Base-by-base conservation (phyloP, 2,888 invertebrate genomes). In the Dinocampus coccinellae region DNA sequence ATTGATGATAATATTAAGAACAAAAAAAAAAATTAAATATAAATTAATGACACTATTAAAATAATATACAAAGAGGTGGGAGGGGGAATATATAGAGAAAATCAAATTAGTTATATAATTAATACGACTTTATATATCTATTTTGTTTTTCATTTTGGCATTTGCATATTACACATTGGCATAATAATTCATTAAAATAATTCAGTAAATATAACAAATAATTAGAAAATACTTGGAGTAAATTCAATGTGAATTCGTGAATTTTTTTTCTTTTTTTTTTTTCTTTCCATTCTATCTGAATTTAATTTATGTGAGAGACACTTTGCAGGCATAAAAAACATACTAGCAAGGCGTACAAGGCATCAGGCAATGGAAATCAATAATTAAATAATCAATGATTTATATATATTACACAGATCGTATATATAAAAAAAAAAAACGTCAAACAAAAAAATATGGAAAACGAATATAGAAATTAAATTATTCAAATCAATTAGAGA, bases 1-100 rank as follows among this genome's bases (percentile, higher is more conserved):
- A 52, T 52, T 26, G 66, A 61, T 71, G 36, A 66, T 22, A 33
- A 20, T 61, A n/a, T 36, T 20, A 62, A 53, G 22, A 55, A 71
- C 52, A 65, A 58, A 53, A 71, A 57, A 34, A 26, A 61, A n/a
- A n/a, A n/a, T n/a, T 52, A 53, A 57, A 62, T 47, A 53, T 36
- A 13, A 20, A 68, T 61, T 29, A 62, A 69, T n/a, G n/a, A 22
- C 29, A 53, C 60, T 53, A 53, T 63, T 53, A 60, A 60, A 65
- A 53, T 16, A 20, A 65, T 47, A 64, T 34, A 65, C 34, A 66
- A 33, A 58, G 9, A 29, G 16, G 10, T 9, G 6, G 26, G 10
- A 33, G 10, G 6, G 6, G 26, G 10, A 33, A 58, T 34, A 58
- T 33, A n/a, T 16, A 47, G 47, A 34, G 34, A 33, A 7, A 29